Percentiles rank a stretch among this genome's conserved stretches.
These are phyloP conservation scores for Bombyx mandarina DNA, from an alignment of 1,140 invertebrate species.

Conservation along the genomic window DNA sequence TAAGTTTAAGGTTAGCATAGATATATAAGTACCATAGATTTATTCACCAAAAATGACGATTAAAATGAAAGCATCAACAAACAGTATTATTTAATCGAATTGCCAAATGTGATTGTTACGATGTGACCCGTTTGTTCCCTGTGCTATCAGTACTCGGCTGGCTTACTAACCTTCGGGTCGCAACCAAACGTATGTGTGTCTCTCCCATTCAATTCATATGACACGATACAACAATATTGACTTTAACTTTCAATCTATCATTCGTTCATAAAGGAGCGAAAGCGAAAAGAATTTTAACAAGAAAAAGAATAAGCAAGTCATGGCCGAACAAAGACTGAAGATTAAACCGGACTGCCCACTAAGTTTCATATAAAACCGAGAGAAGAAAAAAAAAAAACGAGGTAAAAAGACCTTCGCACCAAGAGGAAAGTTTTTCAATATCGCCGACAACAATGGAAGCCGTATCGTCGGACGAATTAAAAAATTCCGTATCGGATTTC, in stretches of 20 bases:
- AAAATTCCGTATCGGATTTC: constrained; percentile 35
- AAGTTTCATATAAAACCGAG: constrained; percentile 38
- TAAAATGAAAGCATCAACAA: neutral
- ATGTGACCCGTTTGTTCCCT: constrained; percentile 12
- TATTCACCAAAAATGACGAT: too few species aligned
- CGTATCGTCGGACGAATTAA: constrained; percentile 28
- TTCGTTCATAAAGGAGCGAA: constrained; percentile 21
- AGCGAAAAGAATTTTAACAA: constrained; percentile 22
- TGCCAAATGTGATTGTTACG: constrained; percentile 28
- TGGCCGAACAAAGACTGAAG: constrained; percentile 25
- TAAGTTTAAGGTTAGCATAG: too few species aligned
- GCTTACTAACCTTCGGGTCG: constrained; percentile 44
- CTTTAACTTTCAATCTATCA: constrained; percentile 28
- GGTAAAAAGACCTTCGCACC: constrained; percentile 29
- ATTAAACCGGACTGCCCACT: constrained; percentile 30
- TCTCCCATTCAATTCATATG: constrained; percentile 29
- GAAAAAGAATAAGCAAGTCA: constrained; percentile 35
- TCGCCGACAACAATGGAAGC: constrained; percentile 43
- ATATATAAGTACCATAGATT: too few species aligned
- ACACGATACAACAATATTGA: constrained; percentile 39
- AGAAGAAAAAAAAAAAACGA: constrained; percentile 25
- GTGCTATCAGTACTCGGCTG: constrained; percentile 13
- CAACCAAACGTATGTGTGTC: constrained; percentile 26
- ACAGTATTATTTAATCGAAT: constrained; percentile 20
- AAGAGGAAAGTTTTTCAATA: constrained; percentile 57